Percentiles rank a stretch among this genome's conserved stretches.
Evolutionary conservation across 1,140 invertebrate species (phyloP).

Genomic region (Heliconius congener): DNA sequence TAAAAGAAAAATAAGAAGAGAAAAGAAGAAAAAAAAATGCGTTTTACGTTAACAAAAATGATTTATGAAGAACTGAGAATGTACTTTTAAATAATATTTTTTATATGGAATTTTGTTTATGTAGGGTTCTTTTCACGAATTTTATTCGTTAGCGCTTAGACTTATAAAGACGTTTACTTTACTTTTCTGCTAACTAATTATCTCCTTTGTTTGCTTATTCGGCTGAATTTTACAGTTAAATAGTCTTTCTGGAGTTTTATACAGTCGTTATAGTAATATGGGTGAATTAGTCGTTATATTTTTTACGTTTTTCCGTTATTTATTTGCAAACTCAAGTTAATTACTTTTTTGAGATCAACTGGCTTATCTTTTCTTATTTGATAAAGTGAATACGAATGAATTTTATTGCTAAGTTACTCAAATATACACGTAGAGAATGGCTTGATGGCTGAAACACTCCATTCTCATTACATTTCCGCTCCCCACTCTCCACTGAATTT

Average conservation of each 20-base stretch:
- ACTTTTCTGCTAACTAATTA: slow-evolving; percentile 1
- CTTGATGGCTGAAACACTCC: too few species aligned
- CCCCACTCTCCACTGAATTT: too few species aligned
- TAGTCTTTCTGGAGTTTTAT: background rate
- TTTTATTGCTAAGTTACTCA: too few species aligned
- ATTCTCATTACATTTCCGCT: too few species aligned
- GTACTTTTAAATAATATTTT: background rate
- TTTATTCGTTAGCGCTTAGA: slow-evolving; percentile 3
- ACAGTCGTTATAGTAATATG: slow-evolving; percentile 6
- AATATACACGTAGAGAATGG: too few species aligned
- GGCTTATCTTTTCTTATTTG: too few species aligned
- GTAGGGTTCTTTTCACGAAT: background rate
- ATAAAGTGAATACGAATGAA: too few species aligned
- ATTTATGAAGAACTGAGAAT: background rate
- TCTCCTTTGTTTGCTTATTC: slow-evolving; percentile 12
- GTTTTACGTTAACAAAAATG: background rate
- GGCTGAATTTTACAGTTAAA: background rate
- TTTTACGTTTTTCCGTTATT: background rate
- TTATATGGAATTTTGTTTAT: background rate
- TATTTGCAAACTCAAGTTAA: background rate
- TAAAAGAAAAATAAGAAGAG: too few species aligned
- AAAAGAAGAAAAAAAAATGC: too few species aligned
- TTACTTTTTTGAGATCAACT: background rate
- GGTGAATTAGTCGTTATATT: background rate
- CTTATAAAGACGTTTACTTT: background rate